Evolutionary conservation across 2,888 invertebrate species (phyloP), one percentile per base, ranked within the genome.

Genomic region (Mystacides longicornis): DNA sequence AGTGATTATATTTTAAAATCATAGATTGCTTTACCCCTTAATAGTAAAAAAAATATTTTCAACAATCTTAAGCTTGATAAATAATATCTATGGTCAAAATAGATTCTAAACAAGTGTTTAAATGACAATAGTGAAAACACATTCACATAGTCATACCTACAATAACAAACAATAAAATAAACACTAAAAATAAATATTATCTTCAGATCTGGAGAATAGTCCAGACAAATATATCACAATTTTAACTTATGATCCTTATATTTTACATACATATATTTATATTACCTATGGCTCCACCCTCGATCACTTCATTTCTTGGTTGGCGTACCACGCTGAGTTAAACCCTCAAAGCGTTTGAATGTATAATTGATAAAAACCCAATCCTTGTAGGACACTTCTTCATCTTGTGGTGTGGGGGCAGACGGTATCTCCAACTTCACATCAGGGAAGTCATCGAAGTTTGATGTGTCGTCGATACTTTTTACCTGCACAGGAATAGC

Each of bases 321-420:
- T 49, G 87, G 87, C 59, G 86, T 86, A 62, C 91, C 92, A 65
- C 93, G 82, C 71, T 94, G 94, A 51, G 95, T 95, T 62, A 96
- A 81, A 23, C 95, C 97, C 76, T 99, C 98, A 76, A 99, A 99
- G 65, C 99, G 83, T 74, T 98, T 97, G 81, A 97, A 99, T 60
- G 99, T 99, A 78, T 99, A 99, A 79, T 99, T 99, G 70, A 99
- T 96, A 75, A 99, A 99, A 65, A 99, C 98, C 94, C 98, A 98
- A 81, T 98, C 97, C 79, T 97, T 97, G 75, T 92, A 89, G 66
- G 88, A 89, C 63, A 86, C 85, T 74, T 93, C 93, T 61, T 93
- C 92, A 68, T 93, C 93, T 74, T 92, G 91, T 57, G 89, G 84
- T 68, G 88, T 82, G 37, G 93, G 91, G 60, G 93, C 91, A 59